Conservation (phyloP, 2,113 vertebrate species). For the Bungarus multicinctus region DNA sequence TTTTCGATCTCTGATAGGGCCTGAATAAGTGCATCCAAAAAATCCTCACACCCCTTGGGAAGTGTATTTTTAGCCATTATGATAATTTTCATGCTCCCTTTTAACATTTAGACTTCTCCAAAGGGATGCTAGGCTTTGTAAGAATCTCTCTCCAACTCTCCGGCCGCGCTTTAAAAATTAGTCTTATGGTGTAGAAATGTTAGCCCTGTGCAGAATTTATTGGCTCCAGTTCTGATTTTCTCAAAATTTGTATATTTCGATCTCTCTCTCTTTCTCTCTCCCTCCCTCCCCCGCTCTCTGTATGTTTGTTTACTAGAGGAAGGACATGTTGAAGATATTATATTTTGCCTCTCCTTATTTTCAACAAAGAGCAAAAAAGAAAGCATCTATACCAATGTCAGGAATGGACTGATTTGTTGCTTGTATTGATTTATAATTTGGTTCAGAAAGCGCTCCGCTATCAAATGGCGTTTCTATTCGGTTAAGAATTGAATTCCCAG, state of each 20-base stretch:
- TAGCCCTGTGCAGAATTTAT: background rate
- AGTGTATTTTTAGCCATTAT: background rate
- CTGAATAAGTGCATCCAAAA: background rate
- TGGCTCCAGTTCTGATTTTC: background rate
- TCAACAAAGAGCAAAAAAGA: background rate
- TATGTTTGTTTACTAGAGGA: background rate
- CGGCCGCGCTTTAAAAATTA: background rate
- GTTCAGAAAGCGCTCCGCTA: constrained; percentile 30
- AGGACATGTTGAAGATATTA: background rate
- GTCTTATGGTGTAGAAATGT: background rate
- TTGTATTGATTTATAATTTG: constrained; percentile 52
- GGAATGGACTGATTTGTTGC: constrained; percentile 47
- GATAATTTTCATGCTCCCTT: background rate
- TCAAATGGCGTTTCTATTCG: constrained; percentile 45
- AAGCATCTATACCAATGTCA: constrained; percentile 9
- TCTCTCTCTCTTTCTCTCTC: background rate
- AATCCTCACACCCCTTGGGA: background rate
- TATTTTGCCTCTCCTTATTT: background rate
- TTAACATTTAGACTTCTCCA: background rate
- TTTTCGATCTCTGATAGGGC: background rate
- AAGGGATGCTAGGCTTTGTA: background rate
- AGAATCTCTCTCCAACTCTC: background rate
- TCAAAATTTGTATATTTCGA: background rate
- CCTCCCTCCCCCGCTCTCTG: background rate
- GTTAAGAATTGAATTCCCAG: constrained; percentile 50